Conservation (phyloP, 1,140 invertebrate genomes). For the Megathymus violae region DNA sequence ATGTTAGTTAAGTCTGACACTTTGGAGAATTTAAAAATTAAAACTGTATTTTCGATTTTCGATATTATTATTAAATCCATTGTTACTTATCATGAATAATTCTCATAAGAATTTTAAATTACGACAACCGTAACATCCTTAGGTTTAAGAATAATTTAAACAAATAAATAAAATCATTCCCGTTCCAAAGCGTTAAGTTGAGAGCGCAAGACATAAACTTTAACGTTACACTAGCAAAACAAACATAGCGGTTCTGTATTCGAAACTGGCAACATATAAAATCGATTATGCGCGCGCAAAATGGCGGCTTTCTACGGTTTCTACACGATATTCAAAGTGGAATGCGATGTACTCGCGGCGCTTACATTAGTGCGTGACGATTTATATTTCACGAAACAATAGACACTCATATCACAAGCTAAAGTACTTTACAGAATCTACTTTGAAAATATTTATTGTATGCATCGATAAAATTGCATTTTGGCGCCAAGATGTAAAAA, state of each 20-base stretch:
- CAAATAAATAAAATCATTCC: slow-evolving; percentile 10
- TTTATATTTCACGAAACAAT: slow-evolving; percentile 32
- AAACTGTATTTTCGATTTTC: too few relatives aligned
- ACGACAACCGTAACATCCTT: too few relatives aligned
- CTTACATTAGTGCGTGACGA: slow-evolving; percentile 35
- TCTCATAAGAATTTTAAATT: too few relatives aligned
- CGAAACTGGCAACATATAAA: slow-evolving; percentile 44
- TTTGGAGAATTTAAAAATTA: too few relatives aligned
- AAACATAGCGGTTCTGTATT: slow-evolving; percentile 38
- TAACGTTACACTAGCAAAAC: slow-evolving; percentile 29
- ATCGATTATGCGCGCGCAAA: slow-evolving; percentile 46
- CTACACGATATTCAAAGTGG: slow-evolving; percentile 46
- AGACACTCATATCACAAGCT: slow-evolving; percentile 23
- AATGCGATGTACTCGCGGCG: slow-evolving; percentile 42
- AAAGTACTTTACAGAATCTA: slow-evolving; percentile 15
- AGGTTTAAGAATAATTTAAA: slow-evolving; percentile 3
- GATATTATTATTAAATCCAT: too few relatives aligned
- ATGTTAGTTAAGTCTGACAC: too few relatives aligned
- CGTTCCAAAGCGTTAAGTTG: slow-evolving; percentile 9
- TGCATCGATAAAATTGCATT: neutral
- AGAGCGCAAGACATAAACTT: slow-evolving; percentile 30
- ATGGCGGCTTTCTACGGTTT: slow-evolving; percentile 38
- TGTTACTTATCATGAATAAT: too few relatives aligned
- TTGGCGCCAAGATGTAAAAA: neutral
- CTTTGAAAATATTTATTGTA: neutral